A percentile compares a stretch with the other conserved stretches of the same genome.
Evolutionary conservation across 2,888 invertebrate species (phyloP).

Genomic region (Drosophila anomalata): DNA sequence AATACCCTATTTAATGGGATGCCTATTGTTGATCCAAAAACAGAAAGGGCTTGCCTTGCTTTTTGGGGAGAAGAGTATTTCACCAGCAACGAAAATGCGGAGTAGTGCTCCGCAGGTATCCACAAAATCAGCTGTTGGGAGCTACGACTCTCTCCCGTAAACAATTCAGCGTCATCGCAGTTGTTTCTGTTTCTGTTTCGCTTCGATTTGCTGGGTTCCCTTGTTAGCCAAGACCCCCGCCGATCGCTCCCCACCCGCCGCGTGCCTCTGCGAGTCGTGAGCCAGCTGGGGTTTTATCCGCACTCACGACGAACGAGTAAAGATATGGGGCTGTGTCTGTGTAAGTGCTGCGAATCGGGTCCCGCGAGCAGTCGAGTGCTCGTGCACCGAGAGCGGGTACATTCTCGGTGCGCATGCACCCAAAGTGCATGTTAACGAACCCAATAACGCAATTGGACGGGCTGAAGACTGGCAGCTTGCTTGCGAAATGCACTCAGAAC

Average conservation of each 20-base stretch:
- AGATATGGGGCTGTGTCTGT: conserved; percentile 1
- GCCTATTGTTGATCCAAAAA: too few species aligned
- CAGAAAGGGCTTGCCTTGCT: too few species aligned
- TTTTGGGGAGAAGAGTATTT: not conserved
- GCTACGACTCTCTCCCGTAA: conserved; percentile 19
- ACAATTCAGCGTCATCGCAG: conserved; percentile 28
- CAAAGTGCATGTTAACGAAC: conserved; percentile 75
- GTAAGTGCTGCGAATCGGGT: conserved; percentile 51
- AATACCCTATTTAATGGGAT: too few species aligned
- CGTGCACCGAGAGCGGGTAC: conserved; percentile 70
- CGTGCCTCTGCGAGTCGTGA: not conserved
- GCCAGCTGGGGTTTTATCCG: conserved; percentile 5
- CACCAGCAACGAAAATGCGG: not conserved
- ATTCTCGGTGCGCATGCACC: conserved; percentile 73
- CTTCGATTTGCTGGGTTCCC: conserved; percentile 26
- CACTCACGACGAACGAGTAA: not conserved
- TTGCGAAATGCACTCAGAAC: conserved; percentile 50
- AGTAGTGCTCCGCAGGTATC: not conserved
- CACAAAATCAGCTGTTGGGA: conserved; percentile 27
- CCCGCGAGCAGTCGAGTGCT: conserved; percentile 71
- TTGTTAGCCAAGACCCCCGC: conserved; percentile 13
- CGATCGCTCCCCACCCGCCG: not conserved
- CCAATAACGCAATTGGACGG: conserved; percentile 35
- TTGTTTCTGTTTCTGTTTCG: conserved; percentile 17
- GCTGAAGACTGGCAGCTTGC: conserved; percentile 18